Base-by-base conservation (phyloP, 2,113 vertebrate genomes). In the Zapus hudsonius region DNA sequence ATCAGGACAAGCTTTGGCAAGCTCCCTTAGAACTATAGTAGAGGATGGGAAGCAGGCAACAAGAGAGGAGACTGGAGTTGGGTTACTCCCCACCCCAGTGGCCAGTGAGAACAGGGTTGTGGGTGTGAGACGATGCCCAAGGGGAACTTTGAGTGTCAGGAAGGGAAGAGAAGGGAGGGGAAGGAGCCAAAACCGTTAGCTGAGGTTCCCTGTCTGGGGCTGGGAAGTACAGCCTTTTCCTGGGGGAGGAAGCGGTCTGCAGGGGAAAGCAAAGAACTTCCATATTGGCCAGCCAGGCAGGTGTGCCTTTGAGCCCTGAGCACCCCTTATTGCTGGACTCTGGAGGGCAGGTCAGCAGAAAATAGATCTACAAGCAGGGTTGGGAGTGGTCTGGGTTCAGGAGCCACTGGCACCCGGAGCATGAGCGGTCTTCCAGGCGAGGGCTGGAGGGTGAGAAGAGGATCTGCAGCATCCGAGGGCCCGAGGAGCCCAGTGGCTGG, bases 241-340 rank as follows among this genome's bases (percentile, higher is more conserved):
- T 3, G 3, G 8, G 31, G 40, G 42, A 89, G 72, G 70, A 36
- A 19, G 73, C 9, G 17, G 73, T 67, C 70, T 25, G 31, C 0
- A 25, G 23, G 3, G 31, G 61, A 19, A 67, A 59, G 47, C 78
- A 82, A 81, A 29, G 76, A 29, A 47, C 57, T 69, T 69, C 27
- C 44, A 15, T 5, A 2, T 31, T 23, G 40, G 40, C 38, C 29
- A 5, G 36, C 7, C 0, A 0, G 2, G 5, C 0, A 10, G 44
- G 15, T 5, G n/a, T 2, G 57, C 33, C 57, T 33, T 85, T 16
- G 33, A 44, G 90, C 61, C 1, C 8, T 38, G n/a, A 90, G n/a
- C 66, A 72, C 22, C 25, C 5, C 38, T 64, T 66, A 82, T 59
- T 29, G 61, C 31, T 8, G 3, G 25, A 72, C 80, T 66, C 27